Evolutionary conservation across 2,113 vertebrate genomes (phyloP).

Genomic region (Platichthys flesus): DNA sequence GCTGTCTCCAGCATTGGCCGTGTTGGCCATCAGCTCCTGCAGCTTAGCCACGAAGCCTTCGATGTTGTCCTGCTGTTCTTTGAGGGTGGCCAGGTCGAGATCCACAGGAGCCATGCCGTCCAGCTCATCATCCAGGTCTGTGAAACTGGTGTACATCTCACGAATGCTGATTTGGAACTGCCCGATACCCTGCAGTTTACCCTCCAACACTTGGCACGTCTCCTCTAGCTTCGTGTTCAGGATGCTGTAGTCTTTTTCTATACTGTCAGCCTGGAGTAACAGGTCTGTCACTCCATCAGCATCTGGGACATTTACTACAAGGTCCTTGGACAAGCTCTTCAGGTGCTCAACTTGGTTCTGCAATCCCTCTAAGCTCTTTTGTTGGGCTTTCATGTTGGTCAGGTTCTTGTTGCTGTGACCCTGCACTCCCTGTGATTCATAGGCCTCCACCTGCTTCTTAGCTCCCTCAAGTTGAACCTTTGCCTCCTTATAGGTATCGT

Average conservation of each 20-base stretch:
- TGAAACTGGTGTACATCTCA: conserved; percentile 94
- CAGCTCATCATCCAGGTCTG: conserved; percentile 96
- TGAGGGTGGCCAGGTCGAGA: conserved; percentile 83
- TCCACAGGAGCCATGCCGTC: conserved; percentile 93
- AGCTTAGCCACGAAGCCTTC: conserved; percentile 88
- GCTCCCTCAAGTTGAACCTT: conserved; percentile 85
- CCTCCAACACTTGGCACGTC: conserved; percentile 88
- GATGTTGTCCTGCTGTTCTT: conserved; percentile 86
- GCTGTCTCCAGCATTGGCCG: conserved; percentile 87
- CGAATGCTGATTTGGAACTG: conserved; percentile 96
- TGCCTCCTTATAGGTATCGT: conserved; percentile 87
- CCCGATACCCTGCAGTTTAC: conserved; percentile 95
- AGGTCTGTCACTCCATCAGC: conserved; percentile 89
- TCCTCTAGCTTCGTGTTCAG: conserved; percentile 88
- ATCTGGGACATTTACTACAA: conserved; percentile 88
- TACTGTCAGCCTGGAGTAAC: conserved; percentile 86
- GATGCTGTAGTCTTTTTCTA: conserved; percentile 84
- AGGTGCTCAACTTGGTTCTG: conserved; percentile 86
- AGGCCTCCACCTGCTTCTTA: conserved; percentile 87
- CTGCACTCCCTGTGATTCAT: conserved; percentile 87
- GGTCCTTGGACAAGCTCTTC: conserved; percentile 86
- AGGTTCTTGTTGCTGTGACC: conserved; percentile 91
- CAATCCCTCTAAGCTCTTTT: conserved; percentile 87
- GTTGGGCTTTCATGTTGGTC: conserved; percentile 92
- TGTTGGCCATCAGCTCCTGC: conserved; percentile 87